Conservation (phyloP, 2,888 invertebrate species). For the Aporophyla nigra region DNA sequence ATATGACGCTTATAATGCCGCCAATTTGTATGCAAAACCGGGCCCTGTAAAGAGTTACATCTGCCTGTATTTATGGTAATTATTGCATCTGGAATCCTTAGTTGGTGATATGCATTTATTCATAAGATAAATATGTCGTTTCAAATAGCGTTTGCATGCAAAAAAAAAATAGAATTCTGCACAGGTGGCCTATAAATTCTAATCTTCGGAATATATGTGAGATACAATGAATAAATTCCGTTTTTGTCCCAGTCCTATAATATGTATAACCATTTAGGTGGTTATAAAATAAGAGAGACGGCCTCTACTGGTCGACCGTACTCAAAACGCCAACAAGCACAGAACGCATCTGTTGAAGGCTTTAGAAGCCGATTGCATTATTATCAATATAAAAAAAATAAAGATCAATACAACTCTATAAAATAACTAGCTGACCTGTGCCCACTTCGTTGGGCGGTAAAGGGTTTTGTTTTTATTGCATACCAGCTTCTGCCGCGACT, state of each 20-base stretch:
- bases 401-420: no score
- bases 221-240: background rate
- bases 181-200: slow-evolving; percentile 60
- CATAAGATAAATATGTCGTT: slow-evolving; percentile 57
- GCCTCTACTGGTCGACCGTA: no score
- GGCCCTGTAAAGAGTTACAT: slow-evolving; percentile 71
- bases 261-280: no score
- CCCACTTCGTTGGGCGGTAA: no score
- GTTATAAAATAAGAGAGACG: no score
- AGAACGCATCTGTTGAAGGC: no score
- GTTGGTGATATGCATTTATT: slow-evolving; percentile 58
- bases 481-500: no score
- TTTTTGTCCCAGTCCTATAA: background rate
- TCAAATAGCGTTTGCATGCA: slow-evolving; percentile 13
- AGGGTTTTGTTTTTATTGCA: no score
- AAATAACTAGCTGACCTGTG: no score
- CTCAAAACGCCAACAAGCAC: no score
- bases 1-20: slow-evolving; percentile 74
- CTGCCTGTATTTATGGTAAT: slow-evolving; percentile 73
- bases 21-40: slow-evolving; percentile 82
- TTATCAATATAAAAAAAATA: no score
- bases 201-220: slow-evolving; percentile 35
- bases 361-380: no score
- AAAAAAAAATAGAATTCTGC: slow-evolving; percentile 35
- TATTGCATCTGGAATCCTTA: slow-evolving; percentile 66